phyloP scores from a whole-genome alignment of 2,797 vertebrate genomes.

The Pagetopsis macropterus region DNA sequence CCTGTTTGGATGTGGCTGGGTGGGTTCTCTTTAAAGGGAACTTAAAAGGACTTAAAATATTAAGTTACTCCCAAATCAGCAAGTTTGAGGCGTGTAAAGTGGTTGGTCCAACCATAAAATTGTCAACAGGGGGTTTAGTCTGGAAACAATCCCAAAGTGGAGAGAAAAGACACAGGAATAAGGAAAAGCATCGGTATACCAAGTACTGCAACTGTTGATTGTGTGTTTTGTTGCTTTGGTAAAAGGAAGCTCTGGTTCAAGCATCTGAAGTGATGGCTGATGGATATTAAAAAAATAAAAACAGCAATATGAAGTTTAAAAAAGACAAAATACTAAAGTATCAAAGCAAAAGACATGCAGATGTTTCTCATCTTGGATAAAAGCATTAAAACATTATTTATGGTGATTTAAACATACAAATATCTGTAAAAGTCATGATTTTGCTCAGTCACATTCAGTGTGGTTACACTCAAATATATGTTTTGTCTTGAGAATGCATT shows the following conservation, averaged over 20 bases:
- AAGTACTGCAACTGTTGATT: constrained; percentile 1
- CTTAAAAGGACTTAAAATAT: constrained; percentile 33
- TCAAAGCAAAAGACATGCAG: constrained; percentile 33
- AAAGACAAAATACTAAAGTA: constrained; percentile 31
- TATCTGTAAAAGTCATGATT: constrained; percentile 4
- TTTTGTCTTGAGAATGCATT: constrained; percentile 8
- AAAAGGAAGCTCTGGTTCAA: constrained; percentile 10
- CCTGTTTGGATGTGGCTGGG: constrained; percentile 26
- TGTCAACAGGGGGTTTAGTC: constrained; percentile 21
- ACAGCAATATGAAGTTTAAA: constrained; percentile 13
- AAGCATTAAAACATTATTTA: not conserved
- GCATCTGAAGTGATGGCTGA: not conserved
- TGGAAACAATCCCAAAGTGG: constrained; percentile 16
- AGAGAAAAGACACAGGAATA: not conserved
- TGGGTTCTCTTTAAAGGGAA: constrained; percentile 24
- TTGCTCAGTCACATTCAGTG: constrained; percentile 8
- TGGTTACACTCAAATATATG: not conserved
- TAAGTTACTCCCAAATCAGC: constrained; percentile 32
- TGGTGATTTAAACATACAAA: constrained; percentile 9
- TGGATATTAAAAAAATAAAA: constrained; percentile 14
- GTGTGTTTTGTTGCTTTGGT: constrained; percentile 18
- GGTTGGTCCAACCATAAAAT: constrained; percentile 26
- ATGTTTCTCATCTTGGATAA: constrained; percentile 10
- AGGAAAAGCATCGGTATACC: constrained; percentile 1
- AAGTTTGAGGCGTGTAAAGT: constrained; percentile 29